A percentile compares a stretch with the other conserved stretches of the same genome.
These are phyloP conservation scores for Homalodisca vitripennis DNA, from an alignment of 1,140 invertebrate genomes.

Conservation along the genomic window DNA sequence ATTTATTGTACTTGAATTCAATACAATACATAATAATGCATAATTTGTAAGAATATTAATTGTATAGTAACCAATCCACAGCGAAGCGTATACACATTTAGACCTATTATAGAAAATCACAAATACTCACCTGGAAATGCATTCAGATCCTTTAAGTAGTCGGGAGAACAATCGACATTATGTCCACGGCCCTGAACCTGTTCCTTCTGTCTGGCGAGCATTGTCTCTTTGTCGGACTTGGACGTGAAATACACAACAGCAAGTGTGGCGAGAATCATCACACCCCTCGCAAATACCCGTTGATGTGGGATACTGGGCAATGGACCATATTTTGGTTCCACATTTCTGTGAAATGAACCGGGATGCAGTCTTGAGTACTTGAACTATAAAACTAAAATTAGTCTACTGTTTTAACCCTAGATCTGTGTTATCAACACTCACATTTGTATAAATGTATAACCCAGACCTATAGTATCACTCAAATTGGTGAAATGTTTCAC, in stretches of 20 bases:
- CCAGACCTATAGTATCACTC: too few relatives aligned
- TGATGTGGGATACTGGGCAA: constrained; percentile 49
- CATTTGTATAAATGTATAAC: too few relatives aligned
- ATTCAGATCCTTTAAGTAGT: constrained; percentile 56
- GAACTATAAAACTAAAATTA: too few relatives aligned
- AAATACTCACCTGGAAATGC: constrained; percentile 49
- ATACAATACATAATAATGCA: neutral
- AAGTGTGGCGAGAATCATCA: constrained; percentile 55
- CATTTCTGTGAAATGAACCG: constrained; percentile 6
- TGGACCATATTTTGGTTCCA: constrained; percentile 45
- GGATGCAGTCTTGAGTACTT: too few relatives aligned
- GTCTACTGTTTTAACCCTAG: too few relatives aligned
- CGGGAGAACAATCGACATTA: constrained; percentile 59
- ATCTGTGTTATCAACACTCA: too few relatives aligned
- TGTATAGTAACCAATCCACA: neutral
- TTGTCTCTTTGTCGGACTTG: constrained; percentile 57
- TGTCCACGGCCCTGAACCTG: constrained; percentile 56
- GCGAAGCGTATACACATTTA: neutral
- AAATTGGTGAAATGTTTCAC: too few relatives aligned
- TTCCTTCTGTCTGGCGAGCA: constrained; percentile 62
- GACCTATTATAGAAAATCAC: neutral
- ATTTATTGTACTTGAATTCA: neutral
- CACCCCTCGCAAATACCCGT: constrained; percentile 50
- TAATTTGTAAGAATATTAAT: neutral
- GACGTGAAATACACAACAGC: constrained; percentile 64